These are phyloP conservation scores for Salarias fasciatus DNA, from an alignment of 2,797 vertebrate genomes.

Conservation along the genomic window DNA sequence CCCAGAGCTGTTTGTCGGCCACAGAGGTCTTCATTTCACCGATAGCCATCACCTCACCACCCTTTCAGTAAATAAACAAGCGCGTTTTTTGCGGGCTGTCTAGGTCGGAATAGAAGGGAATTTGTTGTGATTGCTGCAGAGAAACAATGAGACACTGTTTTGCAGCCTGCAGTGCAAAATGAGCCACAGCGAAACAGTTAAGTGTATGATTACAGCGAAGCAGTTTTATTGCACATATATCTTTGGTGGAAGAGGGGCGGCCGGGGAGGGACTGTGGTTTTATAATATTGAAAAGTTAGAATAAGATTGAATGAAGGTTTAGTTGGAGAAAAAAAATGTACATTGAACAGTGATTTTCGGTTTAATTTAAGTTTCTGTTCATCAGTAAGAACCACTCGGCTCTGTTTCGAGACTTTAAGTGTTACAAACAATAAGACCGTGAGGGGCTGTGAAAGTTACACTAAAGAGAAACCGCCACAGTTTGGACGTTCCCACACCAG, in stretches of 20 bases:
- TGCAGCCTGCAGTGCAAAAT: too few relatives aligned
- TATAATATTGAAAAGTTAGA: too few relatives aligned
- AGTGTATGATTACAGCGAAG: too few relatives aligned
- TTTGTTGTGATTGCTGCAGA: too few relatives aligned
- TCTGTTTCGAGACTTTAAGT: constrained; percentile 2
- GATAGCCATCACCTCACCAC: constrained; percentile 76
- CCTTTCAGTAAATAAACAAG: constrained; percentile 75
- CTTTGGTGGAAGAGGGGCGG: too few relatives aligned
- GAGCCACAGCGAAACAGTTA: too few relatives aligned
- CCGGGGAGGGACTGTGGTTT: too few relatives aligned
- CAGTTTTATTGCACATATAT: too few relatives aligned
- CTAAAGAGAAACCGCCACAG: constrained; percentile 15
- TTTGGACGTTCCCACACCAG: constrained; percentile 35
- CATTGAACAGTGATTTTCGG: too few relatives aligned
- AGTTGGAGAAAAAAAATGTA: too few relatives aligned
- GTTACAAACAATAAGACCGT: constrained; percentile 3
- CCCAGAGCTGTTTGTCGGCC: constrained; percentile 60
- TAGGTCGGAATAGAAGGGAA: neutral
- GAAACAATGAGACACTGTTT: too few relatives aligned
- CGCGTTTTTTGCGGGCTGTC: constrained; percentile 19
- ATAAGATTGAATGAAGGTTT: too few relatives aligned
- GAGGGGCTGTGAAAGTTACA: neutral
- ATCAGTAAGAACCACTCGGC: neutral
- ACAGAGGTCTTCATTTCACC: constrained; percentile 62
- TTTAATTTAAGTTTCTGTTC: constrained; percentile 11